Percentiles rank a stretch among this genome's conserved stretches.
Evolutionary conservation across 2,113 vertebrate species (phyloP).

Genomic region (Salminus brasiliensis): DNA sequence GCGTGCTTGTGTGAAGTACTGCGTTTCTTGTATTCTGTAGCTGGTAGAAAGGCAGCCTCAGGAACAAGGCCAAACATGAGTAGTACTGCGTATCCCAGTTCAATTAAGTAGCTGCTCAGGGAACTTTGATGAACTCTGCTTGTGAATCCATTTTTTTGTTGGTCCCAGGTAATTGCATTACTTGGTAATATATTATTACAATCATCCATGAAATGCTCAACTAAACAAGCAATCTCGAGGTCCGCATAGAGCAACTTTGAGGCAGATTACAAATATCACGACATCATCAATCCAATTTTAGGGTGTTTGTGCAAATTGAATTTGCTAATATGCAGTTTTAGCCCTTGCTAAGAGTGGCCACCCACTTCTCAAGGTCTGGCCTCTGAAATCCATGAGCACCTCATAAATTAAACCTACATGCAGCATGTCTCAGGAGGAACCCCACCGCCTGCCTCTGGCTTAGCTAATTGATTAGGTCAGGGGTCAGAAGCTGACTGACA

Average conservation of each 20-base stretch:
- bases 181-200: conserved; percentile 36
- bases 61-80: conserved; percentile 15
- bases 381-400: conserved; percentile 54
- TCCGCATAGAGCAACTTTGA: neutral
- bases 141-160: conserved; percentile 26
- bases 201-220: neutral
- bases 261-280: conserved; percentile 18
- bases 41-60: conserved; percentile 36
- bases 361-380: conserved; percentile 58
- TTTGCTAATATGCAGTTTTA: conserved; percentile 47
- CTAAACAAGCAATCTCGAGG: conserved; percentile 31
- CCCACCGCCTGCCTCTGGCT: conserved; percentile 70
- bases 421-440: conserved; percentile 57
- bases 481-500: conserved; percentile 74
- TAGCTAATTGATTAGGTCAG: conserved; percentile 78
- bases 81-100: conserved; percentile 37
- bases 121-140: conserved; percentile 16
- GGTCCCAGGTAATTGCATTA: conserved; percentile 33
- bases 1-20: too few species aligned
- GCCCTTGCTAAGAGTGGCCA: conserved; percentile 49
- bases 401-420: conserved; percentile 65
- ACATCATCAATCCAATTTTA: neutral
- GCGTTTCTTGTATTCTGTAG: too few species aligned
- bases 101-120: conserved; percentile 37
- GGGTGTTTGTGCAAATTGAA: conserved; percentile 58